phyloP scores from a whole-genome alignment of 2,797 vertebrate genomes.

The Heteromormyrus szaboi region DNA sequence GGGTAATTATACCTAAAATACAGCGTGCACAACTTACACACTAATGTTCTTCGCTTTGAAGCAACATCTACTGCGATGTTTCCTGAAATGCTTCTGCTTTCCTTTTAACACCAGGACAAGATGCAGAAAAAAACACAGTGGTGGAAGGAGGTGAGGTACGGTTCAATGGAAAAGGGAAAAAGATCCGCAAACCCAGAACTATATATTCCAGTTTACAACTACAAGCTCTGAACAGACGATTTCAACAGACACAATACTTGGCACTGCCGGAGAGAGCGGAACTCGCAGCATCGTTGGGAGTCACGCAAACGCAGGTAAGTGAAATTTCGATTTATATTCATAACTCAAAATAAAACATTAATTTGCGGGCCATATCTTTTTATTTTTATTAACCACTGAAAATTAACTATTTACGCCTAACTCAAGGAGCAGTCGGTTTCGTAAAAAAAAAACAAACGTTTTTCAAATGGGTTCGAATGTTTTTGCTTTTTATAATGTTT shows the following conservation, averaged over 20 bases:
- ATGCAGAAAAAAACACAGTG: slow-evolving; percentile 74
- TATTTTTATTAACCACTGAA: not conserved
- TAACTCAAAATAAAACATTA: not conserved
- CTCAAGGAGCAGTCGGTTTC: not conserved
- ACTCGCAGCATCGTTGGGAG: slow-evolving; percentile 73
- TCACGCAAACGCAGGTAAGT: slow-evolving; percentile 75
- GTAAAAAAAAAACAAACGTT: not conserved
- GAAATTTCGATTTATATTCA: slow-evolving; percentile 5
- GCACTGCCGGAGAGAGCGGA: slow-evolving; percentile 76
- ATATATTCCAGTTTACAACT: slow-evolving; percentile 79
- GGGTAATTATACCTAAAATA: slow-evolving; percentile 79
- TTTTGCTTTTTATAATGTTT: not conserved
- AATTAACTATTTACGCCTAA: not conserved
- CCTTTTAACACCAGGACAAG: slow-evolving; percentile 42
- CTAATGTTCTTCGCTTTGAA: slow-evolving; percentile 37
- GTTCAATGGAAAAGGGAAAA: slow-evolving; percentile 77
- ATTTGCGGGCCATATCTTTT: not conserved
- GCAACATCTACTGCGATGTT: slow-evolving; percentile 46
- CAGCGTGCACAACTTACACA: slow-evolving; percentile 64
- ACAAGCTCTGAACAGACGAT: slow-evolving; percentile 73
- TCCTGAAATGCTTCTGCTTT: slow-evolving; percentile 10
- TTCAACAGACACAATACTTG: slow-evolving; percentile 77
- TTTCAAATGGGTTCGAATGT: not conserved
- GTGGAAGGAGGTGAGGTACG: slow-evolving; percentile 77
- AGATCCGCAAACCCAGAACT: slow-evolving; percentile 75